Conservation (phyloP, 2,113 vertebrate genomes). For the Psilopogon haemacephalus region DNA sequence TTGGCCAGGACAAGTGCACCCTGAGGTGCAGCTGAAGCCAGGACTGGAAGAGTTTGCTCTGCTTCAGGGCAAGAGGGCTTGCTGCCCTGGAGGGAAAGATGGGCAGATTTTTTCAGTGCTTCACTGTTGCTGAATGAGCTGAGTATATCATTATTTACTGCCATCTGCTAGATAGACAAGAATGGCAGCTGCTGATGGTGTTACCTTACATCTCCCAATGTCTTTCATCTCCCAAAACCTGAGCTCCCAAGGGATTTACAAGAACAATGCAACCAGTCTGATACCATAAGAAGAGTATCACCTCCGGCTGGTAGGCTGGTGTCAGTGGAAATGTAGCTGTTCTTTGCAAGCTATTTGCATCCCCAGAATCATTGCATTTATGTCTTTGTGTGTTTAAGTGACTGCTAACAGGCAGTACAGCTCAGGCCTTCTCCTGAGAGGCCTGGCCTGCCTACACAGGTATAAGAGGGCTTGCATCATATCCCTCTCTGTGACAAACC, state of each 20-base stretch:
- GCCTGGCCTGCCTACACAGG: not conserved
- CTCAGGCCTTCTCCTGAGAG: not conserved
- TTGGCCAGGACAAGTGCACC: not conserved
- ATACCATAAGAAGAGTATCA: not conserved
- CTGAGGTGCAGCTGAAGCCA: fast-evolving
- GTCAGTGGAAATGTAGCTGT: not conserved
- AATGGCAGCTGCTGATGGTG: not conserved
- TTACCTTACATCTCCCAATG: not conserved
- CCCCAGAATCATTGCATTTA: not conserved
- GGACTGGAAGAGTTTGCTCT: fast-evolving
- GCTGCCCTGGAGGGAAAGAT: not conserved
- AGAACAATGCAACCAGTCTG: not conserved
- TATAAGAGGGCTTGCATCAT: not conserved
- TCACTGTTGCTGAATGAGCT: not conserved
- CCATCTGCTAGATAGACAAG: constrained; percentile 26
- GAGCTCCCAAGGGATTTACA: not conserved
- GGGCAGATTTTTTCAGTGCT: not conserved
- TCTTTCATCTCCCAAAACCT: not conserved
- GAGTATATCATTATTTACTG: constrained; percentile 11
- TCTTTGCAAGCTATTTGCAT: not conserved
- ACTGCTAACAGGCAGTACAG: not conserved
- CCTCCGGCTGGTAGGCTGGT: not conserved
- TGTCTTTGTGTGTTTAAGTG: not conserved
- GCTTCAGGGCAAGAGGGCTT: not conserved
- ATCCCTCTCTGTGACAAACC: not conserved